phyloP scores from a whole-genome alignment of 2,113 vertebrate species.

The Tympanuchus pallidicinctus region DNA sequence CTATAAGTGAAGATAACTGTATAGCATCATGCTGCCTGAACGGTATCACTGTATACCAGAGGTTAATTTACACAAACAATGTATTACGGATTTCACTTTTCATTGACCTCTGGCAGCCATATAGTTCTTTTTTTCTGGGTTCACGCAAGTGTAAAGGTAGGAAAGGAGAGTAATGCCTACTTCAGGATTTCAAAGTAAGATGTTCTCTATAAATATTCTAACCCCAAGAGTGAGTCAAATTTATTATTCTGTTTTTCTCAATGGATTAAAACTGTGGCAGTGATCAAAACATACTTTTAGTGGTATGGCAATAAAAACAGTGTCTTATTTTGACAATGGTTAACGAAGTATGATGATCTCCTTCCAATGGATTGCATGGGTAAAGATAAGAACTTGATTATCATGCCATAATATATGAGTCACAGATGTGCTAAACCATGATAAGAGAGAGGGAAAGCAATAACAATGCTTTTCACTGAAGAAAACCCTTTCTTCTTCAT shows the following conservation, averaged over 20 bases:
- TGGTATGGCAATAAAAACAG: neutral
- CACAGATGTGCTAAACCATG: neutral
- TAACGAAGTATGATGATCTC: neutral
- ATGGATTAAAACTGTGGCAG: neutral
- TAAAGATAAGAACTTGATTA: conserved; percentile 8
- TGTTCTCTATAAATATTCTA: neutral
- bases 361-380: neutral
- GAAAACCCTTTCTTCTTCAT: neutral
- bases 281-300: neutral
- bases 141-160: neutral
- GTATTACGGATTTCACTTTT: neutral
- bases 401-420: neutral
- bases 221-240: neutral
- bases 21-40: neutral
- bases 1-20: neutral
- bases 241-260: neutral
- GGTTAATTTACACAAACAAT: neutral
- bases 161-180: neutral
- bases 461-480: neutral
- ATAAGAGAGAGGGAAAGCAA: neutral
- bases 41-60: neutral
- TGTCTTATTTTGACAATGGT: neutral
- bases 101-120: neutral
- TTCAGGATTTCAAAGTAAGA: neutral
- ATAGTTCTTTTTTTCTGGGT: neutral